Percentiles rank a stretch among this genome's conserved stretches.
Conservation (phyloP, 92 coral and sea anemone species). For the Bergia puertoricense region DNA sequence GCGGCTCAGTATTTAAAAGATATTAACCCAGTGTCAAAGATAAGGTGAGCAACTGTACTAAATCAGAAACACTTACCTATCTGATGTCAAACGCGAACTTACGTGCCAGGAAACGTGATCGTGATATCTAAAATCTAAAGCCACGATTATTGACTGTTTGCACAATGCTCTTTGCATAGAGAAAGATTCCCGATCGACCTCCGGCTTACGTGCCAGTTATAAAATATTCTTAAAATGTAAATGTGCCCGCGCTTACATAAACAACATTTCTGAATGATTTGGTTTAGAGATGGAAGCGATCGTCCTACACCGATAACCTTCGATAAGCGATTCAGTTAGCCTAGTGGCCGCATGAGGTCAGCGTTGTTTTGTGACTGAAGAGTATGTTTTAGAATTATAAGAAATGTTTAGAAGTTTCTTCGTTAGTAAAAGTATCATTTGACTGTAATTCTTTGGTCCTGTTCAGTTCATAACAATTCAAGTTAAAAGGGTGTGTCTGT, state of each 20-base stretch:
- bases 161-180: background rate
- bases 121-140: background rate
- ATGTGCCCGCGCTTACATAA: background rate
- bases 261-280: background rate
- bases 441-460: background rate
- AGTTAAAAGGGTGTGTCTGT: no score
- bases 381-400: no score
- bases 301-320: background rate
- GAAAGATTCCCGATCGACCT: background rate
- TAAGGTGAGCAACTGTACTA: background rate
- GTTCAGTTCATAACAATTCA: no score
- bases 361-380: no score
- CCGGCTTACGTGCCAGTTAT: background rate
- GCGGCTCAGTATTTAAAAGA: no score
- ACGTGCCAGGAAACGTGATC: background rate
- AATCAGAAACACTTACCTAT: background rate
- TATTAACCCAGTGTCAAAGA: background rate
- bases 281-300: conserved; percentile 1
- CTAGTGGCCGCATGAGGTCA: no score
- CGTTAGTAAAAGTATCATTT: background rate
- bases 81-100: background rate
- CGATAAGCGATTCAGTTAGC: no score
- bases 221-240: background rate
- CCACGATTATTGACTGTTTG: background rate
- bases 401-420: background rate